Evolutionary conservation across 1,140 invertebrate species (phyloP).

Genomic region (Drosophila nigrodunni): DNA sequence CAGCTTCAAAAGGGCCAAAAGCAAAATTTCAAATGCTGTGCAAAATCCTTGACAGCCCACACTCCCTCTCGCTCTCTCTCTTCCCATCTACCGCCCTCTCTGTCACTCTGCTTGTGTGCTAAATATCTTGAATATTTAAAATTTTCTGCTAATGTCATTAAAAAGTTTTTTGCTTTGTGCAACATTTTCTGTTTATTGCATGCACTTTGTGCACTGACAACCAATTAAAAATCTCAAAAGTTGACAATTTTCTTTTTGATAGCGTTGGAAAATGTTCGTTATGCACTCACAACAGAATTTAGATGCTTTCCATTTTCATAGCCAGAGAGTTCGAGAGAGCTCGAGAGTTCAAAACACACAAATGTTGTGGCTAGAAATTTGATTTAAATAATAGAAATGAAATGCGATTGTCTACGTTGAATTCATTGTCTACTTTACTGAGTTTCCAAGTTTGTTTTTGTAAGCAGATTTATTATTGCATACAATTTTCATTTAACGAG

Average conservation of each 20-base stretch:
- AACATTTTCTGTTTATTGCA: constrained; percentile 33
- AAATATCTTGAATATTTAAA: constrained; percentile 59
- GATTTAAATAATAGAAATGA: constrained; percentile 8
- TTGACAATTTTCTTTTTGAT: constrained; percentile 47
- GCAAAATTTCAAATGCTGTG: constrained; percentile 54
- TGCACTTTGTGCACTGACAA: constrained; percentile 50
- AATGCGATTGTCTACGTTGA: not conserved
- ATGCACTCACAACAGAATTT: not conserved
- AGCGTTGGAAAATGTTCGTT: constrained; percentile 18
- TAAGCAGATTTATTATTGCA: not conserved
- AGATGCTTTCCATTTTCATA: not conserved
- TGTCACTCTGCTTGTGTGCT: constrained; percentile 2
- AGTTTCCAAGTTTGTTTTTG: not conserved
- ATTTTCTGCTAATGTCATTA: constrained; percentile 75
- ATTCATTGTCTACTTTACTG: not conserved
- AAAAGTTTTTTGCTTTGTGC: constrained; percentile 76
- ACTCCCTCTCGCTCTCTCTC: not conserved
- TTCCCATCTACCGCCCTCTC: not conserved
- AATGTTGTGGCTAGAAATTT: constrained; percentile 11
- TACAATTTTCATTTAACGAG: not conserved
- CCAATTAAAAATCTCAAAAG: constrained; percentile 69
- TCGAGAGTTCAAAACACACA: constrained; percentile 1
- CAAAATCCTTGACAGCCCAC: constrained; percentile 61
- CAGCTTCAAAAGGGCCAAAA: constrained; percentile 46
- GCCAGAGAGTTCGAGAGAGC: not conserved